A percentile compares a stretch with the other conserved stretches of the same genome.
These are phyloP conservation scores for Zoroaster sp. DNA, from an alignment of 53 echinoderm and acorn worm genomes.

Conservation along the genomic window DNA sequence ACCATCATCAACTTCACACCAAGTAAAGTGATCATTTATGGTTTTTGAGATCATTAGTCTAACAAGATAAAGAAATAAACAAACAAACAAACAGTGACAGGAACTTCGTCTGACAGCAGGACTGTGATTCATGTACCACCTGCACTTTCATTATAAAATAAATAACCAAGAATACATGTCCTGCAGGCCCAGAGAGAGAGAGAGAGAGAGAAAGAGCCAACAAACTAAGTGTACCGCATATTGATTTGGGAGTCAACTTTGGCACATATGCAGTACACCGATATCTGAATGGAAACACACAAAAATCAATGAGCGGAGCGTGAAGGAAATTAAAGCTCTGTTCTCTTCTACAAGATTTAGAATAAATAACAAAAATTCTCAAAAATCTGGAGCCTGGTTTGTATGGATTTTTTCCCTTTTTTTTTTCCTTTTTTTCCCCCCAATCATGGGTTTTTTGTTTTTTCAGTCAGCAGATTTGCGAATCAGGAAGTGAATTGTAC, in stretches of 20 bases:
- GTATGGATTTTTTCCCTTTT: background rate
- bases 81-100: background rate
- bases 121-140: background rate
- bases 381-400: background rate
- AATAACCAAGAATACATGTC: background rate
- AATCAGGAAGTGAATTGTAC: background rate
- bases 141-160: conserved; percentile 27
- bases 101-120: background rate
- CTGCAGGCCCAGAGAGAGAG: background rate
- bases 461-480: background rate
- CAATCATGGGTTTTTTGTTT: background rate
- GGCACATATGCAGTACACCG: background rate
- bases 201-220: background rate
- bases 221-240: conserved; percentile 25
- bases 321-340: conserved; percentile 12
- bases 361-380: too few species aligned
- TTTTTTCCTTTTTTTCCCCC: background rate
- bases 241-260: conserved; percentile 20
- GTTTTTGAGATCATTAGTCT: too few species aligned
- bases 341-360: conserved; percentile 14
- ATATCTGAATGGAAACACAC: background rate
- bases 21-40: too few species aligned
- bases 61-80: too few species aligned
- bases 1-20: too few species aligned
- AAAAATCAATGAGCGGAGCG: conserved; percentile 26